These are phyloP conservation scores for Drosophila affinis DNA, from an alignment of 2,888 invertebrate genomes.

Conservation along the genomic window DNA sequence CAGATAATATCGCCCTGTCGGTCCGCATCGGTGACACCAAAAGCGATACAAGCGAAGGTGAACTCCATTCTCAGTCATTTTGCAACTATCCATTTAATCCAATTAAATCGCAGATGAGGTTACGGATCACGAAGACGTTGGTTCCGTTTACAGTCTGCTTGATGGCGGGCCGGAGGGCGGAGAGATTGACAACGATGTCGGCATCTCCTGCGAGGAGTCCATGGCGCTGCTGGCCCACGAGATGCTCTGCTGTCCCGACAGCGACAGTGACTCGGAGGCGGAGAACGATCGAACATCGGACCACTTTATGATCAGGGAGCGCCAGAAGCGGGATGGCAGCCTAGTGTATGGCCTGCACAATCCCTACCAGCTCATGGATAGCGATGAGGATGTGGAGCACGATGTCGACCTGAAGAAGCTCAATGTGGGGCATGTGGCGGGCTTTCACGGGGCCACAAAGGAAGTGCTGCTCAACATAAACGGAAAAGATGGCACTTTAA, in stretches of 20 bases:
- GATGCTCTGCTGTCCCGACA: conserved; percentile 60
- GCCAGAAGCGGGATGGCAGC: no score
- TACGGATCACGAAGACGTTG: background rate
- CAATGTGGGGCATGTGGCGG: no score
- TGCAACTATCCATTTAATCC: background rate
- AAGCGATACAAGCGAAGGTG: conserved; percentile 34
- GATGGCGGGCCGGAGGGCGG: conserved; percentile 44
- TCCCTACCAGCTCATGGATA: no score
- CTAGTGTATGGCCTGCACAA: no score
- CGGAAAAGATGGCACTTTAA: no score
- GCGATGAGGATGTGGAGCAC: background rate
- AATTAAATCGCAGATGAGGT: background rate
- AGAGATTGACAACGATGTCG: conserved; percentile 27
- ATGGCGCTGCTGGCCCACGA: conserved; percentile 57
- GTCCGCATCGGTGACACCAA: background rate
- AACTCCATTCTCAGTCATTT: background rate
- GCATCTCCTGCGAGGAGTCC: conserved; percentile 48
- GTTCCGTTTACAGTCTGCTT: conserved; percentile 32
- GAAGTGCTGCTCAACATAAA: no score
- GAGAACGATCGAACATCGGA: conserved; percentile 1
- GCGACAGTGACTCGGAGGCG: conserved; percentile 43
- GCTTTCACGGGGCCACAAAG: no score
- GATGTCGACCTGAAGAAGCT: no score
- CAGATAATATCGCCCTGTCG: background rate
- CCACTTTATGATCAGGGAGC: no score